A percentile compares a stretch with the other conserved stretches of the same genome.
These are phyloP conservation scores for Dipodomys stephensi DNA, from an alignment of 2,113 vertebrate species.

Conservation along the genomic window DNA sequence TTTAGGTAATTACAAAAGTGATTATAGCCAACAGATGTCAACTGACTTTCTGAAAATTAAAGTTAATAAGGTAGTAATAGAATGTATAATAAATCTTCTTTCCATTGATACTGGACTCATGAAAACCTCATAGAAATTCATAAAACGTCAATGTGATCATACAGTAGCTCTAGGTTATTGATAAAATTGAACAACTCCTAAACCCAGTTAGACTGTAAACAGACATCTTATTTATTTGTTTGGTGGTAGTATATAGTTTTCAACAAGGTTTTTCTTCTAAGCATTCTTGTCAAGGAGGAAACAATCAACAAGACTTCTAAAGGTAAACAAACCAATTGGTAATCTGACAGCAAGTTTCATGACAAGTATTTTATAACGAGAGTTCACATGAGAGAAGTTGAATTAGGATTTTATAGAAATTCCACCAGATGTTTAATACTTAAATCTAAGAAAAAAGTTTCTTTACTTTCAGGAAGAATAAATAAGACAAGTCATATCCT, in stretches of 20 bases:
- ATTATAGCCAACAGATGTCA: neutral
- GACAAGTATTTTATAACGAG: no score
- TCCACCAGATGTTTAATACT: neutral
- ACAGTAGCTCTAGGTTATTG: neutral
- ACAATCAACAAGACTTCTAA: constrained; percentile 25
- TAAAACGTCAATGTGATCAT: neutral
- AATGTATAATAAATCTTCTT: neutral
- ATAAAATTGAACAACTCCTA: neutral
- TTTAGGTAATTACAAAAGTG: neutral
- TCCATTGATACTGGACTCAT: neutral
- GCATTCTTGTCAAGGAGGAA: constrained; percentile 44
- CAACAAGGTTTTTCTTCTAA: neutral
- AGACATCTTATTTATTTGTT: no score
- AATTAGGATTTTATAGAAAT: no score
- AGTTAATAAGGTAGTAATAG: neutral
- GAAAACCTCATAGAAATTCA: constrained; percentile 11
- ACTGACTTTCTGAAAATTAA: constrained; percentile 36
- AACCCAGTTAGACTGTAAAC: neutral
- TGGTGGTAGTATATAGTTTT: neutral
- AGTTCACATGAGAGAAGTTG: no score
- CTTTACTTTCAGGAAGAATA: neutral
- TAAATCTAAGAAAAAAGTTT: no score
- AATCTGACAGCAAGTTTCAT: no score
- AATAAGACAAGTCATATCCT: constrained; percentile 82
- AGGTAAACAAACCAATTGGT: neutral